Evolutionary conservation across 2,888 invertebrate genomes (phyloP).

Genomic region (Agrilus cyanescens): DNA sequence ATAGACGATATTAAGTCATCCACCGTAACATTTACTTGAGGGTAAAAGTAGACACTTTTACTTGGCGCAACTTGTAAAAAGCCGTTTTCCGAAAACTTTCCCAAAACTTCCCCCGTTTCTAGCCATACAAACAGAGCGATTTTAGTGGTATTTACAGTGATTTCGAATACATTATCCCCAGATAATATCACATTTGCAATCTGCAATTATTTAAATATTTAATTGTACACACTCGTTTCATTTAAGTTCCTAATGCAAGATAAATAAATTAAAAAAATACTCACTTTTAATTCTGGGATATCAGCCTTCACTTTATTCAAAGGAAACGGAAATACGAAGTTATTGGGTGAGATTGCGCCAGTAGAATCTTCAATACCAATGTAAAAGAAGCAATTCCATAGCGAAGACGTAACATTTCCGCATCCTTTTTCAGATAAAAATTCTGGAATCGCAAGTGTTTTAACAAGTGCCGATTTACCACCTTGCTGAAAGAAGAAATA

Average conservation of each 20-base stretch:
- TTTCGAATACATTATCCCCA: constrained; percentile 22
- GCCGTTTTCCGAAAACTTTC: constrained; percentile 68
- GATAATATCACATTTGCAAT: constrained; percentile 18
- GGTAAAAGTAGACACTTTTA: constrained; percentile 22
- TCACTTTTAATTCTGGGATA: constrained; percentile 46
- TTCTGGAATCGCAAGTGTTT: constrained; percentile 25
- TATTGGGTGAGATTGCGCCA: constrained; percentile 43
- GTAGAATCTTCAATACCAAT: constrained; percentile 39
- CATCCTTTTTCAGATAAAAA: constrained; percentile 27
- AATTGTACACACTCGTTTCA: background rate
- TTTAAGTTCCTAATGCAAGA: constrained; percentile 12
- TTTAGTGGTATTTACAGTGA: constrained; percentile 37
- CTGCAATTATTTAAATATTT: constrained; percentile 11
- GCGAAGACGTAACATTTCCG: constrained; percentile 23
- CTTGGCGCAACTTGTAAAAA: constrained; percentile 34
- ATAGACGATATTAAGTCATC: constrained; percentile 20
- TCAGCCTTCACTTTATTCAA: constrained; percentile 42
- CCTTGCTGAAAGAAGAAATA: background rate
- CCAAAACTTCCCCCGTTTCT: constrained; percentile 41
- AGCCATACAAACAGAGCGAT: constrained; percentile 62
- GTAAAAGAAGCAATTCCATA: constrained; percentile 35
- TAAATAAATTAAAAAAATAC: constrained; percentile 10
- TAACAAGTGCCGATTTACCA: constrained; percentile 10
- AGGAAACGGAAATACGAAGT: constrained; percentile 52
- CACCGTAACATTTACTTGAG: constrained; percentile 16